Base-by-base conservation (phyloP, 2,797 vertebrate genomes). In the Bradypodion pumilum region DNA sequence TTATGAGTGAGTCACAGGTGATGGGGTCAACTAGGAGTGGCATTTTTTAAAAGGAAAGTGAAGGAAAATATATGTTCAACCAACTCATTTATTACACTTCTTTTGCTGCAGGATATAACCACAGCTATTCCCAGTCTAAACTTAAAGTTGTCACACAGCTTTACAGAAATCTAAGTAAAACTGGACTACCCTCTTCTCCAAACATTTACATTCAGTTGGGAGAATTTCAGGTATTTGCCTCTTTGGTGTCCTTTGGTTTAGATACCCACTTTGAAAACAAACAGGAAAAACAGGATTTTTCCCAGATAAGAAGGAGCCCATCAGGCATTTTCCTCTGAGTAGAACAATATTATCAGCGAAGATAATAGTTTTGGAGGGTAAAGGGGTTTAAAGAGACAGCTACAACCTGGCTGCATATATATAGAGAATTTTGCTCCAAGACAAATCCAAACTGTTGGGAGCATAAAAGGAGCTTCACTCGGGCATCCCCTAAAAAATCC, bases 251-350 rank as follows among this genome's bases (percentile, higher is more conserved):
- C 2, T 83, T 87, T 72, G 62, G 1, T 66, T 77, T 81, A 86
- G 78, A 78, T 89, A 85, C 77, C 56, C 4, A 84, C 7, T n/a
- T 21, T n/a, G n/a, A 35, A 84, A 77, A 62, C 56, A 78, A 78
- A 84, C 82, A 73, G 84, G 49, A 69, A 68, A 79, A 40, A 40
- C 49, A 32, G 7, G 60, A 60, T 78, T 73, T n/a, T 9, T 10
- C 16, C 60, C 32, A 32, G 23, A 66, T 82, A 29, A 85, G 1
- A 37, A 80, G 19, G 63, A 42, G 75, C 2, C 21, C 87, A 87
- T 80, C 85, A 37, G 52, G 59, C 32, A 32, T 65, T 46, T 10
- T 63, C 40, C 15, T 65, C 60, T 44, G 1, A n/a, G 29, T 44
- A 63, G 52, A 21, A 19, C 52, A 44, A 27, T 32, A 7, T 56